Conservation (phyloP, 2,797 vertebrate genomes). For the Numenius phaeopus region DNA sequence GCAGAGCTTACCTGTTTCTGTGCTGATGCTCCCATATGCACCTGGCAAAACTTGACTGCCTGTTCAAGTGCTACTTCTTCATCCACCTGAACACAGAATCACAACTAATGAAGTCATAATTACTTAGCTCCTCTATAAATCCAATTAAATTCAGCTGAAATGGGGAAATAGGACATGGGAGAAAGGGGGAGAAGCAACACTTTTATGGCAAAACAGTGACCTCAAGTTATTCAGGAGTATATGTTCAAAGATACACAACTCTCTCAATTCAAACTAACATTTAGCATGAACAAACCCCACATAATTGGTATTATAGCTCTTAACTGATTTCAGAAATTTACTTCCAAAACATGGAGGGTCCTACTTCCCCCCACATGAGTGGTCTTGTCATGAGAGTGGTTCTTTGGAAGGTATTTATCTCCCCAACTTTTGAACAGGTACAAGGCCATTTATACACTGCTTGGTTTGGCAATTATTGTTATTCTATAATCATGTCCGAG, state of each 20-base stretch:
- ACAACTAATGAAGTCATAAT: neutral
- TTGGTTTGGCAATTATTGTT: neutral
- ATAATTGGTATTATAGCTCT: neutral
- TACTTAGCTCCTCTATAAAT: neutral
- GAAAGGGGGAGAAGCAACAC: neutral
- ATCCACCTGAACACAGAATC: constrained; percentile 87
- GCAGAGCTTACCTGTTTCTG: constrained; percentile 91
- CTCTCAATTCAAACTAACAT: neutral
- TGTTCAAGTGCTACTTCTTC: constrained; percentile 97
- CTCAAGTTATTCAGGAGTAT: neutral
- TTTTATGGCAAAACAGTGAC: neutral
- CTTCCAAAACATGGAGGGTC: neutral
- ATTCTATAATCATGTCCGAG: neutral
- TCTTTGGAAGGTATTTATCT: neutral
- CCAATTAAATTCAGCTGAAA: neutral
- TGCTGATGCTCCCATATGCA: constrained; percentile 91
- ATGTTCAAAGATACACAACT: neutral
- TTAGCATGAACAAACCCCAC: neutral
- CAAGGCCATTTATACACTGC: neutral
- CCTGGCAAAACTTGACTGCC: constrained; percentile 98
- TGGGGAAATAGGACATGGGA: neutral
- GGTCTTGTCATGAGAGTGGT: neutral
- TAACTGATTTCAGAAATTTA: neutral
- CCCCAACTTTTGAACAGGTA: neutral
- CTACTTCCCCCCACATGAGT: neutral